Percentiles rank a stretch among this genome's conserved stretches.
Conservation (phyloP, 2,113 vertebrate genomes). For the Gallinago media region DNA sequence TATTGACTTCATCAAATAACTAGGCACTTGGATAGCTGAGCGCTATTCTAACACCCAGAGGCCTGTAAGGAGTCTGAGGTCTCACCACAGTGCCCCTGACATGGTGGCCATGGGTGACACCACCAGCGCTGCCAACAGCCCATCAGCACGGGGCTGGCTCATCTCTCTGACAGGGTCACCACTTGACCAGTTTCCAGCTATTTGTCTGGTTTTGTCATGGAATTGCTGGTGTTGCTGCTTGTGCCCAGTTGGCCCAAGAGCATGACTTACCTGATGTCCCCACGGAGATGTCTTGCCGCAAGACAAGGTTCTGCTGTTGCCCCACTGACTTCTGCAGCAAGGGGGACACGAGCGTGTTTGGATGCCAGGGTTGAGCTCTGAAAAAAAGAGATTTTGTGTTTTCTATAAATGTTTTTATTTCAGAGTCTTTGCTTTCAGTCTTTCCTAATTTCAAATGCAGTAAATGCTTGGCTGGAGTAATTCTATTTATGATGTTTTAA, state of each 20-base stretch:
- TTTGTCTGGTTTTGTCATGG: not conserved
- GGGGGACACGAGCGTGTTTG: fast-evolving
- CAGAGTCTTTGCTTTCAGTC: not conserved
- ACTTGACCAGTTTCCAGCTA: not conserved
- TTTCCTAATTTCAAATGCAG: not conserved
- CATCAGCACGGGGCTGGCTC: fast-evolving
- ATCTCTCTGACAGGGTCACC: not conserved
- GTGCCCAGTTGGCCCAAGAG: not conserved
- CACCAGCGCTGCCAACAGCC: fast-evolving
- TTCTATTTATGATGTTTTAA: not conserved
- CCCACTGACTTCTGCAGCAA: not conserved
- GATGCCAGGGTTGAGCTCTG: not conserved
- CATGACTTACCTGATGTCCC: not conserved
- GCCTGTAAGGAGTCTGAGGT: not conserved
- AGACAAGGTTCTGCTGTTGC: fast-evolving
- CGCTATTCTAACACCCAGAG: not conserved
- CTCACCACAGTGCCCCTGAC: fast-evolving
- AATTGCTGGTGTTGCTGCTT: not conserved
- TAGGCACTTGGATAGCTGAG: not conserved
- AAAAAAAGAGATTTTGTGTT: not conserved
- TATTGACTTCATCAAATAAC: slow-evolving; percentile 47
- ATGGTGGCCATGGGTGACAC: fast-evolving
- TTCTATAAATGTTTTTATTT: not conserved
- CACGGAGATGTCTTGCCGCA: not conserved
- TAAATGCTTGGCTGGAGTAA: not conserved